phyloP scores from a whole-genome alignment of 30 jellyfish, hydroid and myxozoan genomes.

The Hydractinia echinata region DNA sequence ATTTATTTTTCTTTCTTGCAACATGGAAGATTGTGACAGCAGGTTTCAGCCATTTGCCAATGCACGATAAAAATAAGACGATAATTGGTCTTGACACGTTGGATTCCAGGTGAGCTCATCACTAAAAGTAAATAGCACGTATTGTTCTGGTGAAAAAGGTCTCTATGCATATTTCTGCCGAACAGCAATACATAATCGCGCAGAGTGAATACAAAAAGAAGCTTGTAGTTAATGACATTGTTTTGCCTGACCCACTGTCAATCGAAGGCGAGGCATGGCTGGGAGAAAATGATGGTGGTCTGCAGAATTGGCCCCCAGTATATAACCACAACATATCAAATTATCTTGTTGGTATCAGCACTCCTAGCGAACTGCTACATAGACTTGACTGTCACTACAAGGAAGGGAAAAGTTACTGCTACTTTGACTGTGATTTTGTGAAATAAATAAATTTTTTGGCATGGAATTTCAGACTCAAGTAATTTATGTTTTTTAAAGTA shows the following conservation, averaged over 20 bases:
- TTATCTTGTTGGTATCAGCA: neutral
- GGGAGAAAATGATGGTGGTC: neutral
- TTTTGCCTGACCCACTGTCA: conserved; percentile 14
- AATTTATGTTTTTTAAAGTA: conserved; percentile 12
- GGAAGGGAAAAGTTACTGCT: conserved; percentile 27
- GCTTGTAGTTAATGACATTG: neutral
- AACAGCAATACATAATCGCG: neutral
- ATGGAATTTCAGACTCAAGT: too few species aligned
- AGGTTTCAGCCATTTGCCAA: too few species aligned
- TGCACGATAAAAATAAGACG: too few species aligned
- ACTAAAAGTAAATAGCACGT: too few species aligned
- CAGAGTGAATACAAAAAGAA: conserved; percentile 1
- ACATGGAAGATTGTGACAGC: too few species aligned
- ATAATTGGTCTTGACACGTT: too few species aligned
- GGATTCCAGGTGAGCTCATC: too few species aligned
- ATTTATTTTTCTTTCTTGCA: too few species aligned
- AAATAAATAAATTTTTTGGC: too few species aligned
- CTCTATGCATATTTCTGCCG: neutral
- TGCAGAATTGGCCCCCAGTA: conserved; percentile 30
- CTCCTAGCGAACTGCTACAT: conserved; percentile 16
- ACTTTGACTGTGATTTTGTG: conserved; percentile 15
- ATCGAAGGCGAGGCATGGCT: conserved; percentile 24
- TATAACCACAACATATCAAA: conserved; percentile 19
- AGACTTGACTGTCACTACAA: too few species aligned
- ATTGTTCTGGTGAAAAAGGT: neutral